phyloP scores from a whole-genome alignment of 2,797 vertebrate species.

The Acanthurus leucopareius region DNA sequence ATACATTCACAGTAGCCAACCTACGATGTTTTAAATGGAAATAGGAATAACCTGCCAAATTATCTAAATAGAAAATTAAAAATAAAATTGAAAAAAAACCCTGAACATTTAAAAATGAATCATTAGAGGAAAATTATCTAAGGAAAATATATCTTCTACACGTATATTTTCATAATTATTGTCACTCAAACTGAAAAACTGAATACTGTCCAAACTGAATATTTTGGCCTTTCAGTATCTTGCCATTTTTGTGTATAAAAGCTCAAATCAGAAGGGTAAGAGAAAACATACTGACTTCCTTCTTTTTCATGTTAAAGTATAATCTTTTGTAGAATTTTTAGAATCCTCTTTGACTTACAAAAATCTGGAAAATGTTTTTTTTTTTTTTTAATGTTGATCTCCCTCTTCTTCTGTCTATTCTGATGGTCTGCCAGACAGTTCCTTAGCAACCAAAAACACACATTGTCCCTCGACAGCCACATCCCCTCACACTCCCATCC shows the following conservation, averaged over 20 bases:
- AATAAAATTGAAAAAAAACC: no score
- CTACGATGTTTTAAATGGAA: no score
- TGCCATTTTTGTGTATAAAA: background rate
- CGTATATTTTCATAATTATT: background rate
- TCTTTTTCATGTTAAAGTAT: constrained; percentile 9
- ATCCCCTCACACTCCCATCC: constrained; percentile 49
- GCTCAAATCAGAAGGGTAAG: constrained; percentile 13
- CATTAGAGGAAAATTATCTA: no score
- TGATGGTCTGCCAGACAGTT: constrained; percentile 78
- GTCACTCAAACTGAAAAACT: no score
- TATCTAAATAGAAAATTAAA: no score
- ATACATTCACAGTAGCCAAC: no score
- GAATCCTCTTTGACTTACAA: constrained; percentile 42
- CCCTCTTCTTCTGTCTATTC: constrained; percentile 56
- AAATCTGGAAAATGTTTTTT: constrained; percentile 35
- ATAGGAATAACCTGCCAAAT: no score
- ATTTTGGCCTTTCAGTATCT: background rate
- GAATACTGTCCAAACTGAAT: background rate
- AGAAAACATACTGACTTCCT: background rate
- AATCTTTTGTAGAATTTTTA: constrained; percentile 35
- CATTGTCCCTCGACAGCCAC: constrained; percentile 67
- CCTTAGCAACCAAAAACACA: constrained; percentile 84
- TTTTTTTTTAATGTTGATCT: constrained; percentile 53
- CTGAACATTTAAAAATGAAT: no score
- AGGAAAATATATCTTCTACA: no score